Evolutionary conservation across 2,797 vertebrate genomes (phyloP), one percentile per base, ranked within the genome.

Genomic region (Ibycter americanus): DNA sequence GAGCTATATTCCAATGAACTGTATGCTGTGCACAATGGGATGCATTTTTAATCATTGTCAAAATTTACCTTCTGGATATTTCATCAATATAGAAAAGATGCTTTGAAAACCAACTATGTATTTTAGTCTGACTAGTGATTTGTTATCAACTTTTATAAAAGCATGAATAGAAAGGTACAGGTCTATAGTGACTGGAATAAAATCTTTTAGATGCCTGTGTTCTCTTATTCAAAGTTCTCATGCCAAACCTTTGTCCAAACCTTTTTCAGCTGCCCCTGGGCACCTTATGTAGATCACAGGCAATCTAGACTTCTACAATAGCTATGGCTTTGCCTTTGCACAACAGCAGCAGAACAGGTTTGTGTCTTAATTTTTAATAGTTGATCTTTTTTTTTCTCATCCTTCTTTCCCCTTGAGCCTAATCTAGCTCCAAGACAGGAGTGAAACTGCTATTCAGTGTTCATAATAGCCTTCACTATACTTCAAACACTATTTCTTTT

Each of bases 1-100:
- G 98, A 95, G 97, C 97, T 51, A 97, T 98, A 97, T 98, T 98
- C 91, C 95, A 95, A 4, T 98, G 95, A 98, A 70, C 74, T 93
- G 25, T 42, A 32, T 65, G 51, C 59, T 87, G 10, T 44, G 32
- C 7, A 34, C 16, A 6, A 14, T 13, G 26, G 36, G 59, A 63
- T 56, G 31, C 18, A 10, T 74, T 90, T 95, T 91, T 93, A 90
- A 92, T 93, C 90, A 71, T 26, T 88, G 62, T 72, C 46, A 87
- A 80, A 89, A 90, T 36, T 61, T 91, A 58, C n/a, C 20, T 78
- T 83, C 15, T 66, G n/a, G 38, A 44, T 73, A 66, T 54, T 79
- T 66, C 55, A 56, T 82, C 58, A 71, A 25, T 67, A 40, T 26
- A 83, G 42, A 83, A 46, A 83, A 62, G 27, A 55, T 54, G 26